Base-by-base conservation (phyloP, 1,140 invertebrate species). In the Euschistus heros region DNA sequence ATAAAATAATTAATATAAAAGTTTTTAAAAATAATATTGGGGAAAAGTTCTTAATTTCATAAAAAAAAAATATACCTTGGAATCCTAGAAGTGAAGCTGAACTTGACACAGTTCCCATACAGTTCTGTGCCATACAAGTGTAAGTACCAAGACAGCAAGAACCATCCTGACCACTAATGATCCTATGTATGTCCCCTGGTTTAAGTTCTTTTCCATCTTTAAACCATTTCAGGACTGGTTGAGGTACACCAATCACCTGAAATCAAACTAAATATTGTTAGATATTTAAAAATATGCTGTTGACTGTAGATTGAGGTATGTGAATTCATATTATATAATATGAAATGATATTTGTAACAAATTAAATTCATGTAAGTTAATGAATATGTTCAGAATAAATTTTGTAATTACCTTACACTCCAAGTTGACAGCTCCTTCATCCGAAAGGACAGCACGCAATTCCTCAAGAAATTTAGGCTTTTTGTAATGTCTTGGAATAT, bases 71-170 rank as follows among this genome's bases (percentile, higher is more conserved):
- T 37, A 37, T 69, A 79, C 90, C 88, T 80, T 93, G 91, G 72
- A 93, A 92, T 17, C 91, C 91, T 27, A 92, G 78, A 14, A 94
- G 76, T 0, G 90, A 91, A 0, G 91, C 91, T 0, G 89, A 92
- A 74, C 90, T 92, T 24, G 87, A 86, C 0, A 92, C 88, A 18
- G 86, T 85, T 5, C 92, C 93, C 89, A 93, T 95, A 71, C 91
- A 94, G 74, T 95, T 95, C 66, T 82, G 82, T 0, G 92, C 92
- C 78, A 95, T 91, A 75, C 94, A 96, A 0, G 91, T 93, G 71
- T 96, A 97, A 1, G 89, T 92, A 24, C 94, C 94, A 42, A 94
- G 76, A 69, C 90, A 92, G 71, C 91, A 92, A 13, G 88, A 92
- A 1, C 91, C 90, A 76, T 91, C 89, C 76, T 90, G 86, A 0